A percentile compares a stretch with the other conserved stretches of the same genome.
Evolutionary conservation across 2,888 invertebrate genomes (phyloP).

Genomic region (Acrobasis repandana): DNA sequence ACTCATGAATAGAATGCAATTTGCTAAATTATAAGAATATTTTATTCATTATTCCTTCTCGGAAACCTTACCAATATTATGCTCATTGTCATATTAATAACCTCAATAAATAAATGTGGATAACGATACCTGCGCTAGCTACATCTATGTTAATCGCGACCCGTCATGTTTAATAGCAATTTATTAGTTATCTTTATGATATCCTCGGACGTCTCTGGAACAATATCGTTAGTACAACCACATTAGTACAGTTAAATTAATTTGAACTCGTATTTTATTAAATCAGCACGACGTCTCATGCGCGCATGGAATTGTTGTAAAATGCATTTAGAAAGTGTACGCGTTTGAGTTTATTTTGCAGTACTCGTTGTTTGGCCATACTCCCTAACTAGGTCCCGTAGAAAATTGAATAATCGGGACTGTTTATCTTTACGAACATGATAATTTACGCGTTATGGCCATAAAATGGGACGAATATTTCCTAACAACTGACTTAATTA

Average conservation of each 20-base stretch:
- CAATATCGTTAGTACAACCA: constrained; percentile 6
- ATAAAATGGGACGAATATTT: constrained; percentile 22
- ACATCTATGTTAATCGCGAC: constrained; percentile 7
- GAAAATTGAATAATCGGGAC: constrained; percentile 19
- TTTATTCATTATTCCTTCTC: constrained; percentile 52
- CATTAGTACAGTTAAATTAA: constrained; percentile 14
- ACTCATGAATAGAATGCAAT: constrained; percentile 56
- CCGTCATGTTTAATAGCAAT: constrained; percentile 8
- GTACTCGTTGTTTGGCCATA: neutral
- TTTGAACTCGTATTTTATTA: constrained; percentile 9
- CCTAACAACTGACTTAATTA: constrained; percentile 1
- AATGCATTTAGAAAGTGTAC: constrained; percentile 14
- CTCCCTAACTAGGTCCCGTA: constrained; percentile 17
- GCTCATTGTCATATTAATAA: constrained; percentile 35
- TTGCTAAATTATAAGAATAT: constrained; percentile 55
- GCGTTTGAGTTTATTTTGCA: constrained; percentile 17
- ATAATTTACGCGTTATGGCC: constrained; percentile 22
- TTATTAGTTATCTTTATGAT: constrained; percentile 12
- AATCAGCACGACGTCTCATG: neutral
- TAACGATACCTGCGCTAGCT: neutral
- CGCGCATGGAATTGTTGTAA: constrained; percentile 6
- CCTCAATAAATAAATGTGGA: constrained; percentile 21
- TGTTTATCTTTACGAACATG: constrained; percentile 23
- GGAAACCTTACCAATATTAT: constrained; percentile 43
- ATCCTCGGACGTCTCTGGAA: constrained; percentile 7